These are phyloP conservation scores for Drosophila bunnanda DNA, from an alignment of 2,888 invertebrate genomes.

Conservation along the genomic window DNA sequence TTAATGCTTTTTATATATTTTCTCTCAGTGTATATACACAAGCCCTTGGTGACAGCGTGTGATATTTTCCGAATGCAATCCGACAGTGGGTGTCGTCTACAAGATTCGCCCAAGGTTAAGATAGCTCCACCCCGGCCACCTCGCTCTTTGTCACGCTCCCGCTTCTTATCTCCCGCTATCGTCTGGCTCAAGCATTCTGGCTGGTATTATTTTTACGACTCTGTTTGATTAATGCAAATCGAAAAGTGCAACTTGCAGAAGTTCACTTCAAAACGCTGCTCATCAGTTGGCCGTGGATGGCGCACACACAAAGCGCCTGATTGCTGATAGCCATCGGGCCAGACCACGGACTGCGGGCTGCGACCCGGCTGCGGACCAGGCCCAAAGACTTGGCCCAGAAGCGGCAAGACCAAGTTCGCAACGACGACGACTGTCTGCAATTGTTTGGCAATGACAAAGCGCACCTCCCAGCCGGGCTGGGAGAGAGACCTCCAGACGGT, in stretches of 20 bases:
- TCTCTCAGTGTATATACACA: constrained; percentile 10
- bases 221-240: constrained; percentile 56
- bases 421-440: constrained; percentile 53
- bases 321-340: constrained; percentile 78
- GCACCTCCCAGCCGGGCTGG: constrained; percentile 72
- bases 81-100: constrained; percentile 36
- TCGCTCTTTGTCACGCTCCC: constrained; percentile 21
- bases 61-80: constrained; percentile 59
- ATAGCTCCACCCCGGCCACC: constrained; percentile 33
- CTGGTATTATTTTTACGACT: constrained; percentile 50
- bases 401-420: constrained; percentile 43
- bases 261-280: constrained; percentile 51
- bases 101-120: constrained; percentile 47
- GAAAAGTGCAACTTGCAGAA: constrained; percentile 52
- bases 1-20: not conserved
- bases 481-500: constrained; percentile 2
- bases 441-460: constrained; percentile 81
- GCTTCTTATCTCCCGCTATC: constrained; percentile 34
- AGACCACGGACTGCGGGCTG: constrained; percentile 20
- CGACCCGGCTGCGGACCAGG: constrained; percentile 7
- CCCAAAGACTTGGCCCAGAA: constrained; percentile 22
- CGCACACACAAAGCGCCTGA: constrained; percentile 81
- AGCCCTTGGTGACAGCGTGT: constrained; percentile 69
- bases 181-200: constrained; percentile 33
- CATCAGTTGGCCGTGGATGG: constrained; percentile 62